phyloP scores from a whole-genome alignment of 2,113 vertebrate species.

The Mustelus asterias region DNA sequence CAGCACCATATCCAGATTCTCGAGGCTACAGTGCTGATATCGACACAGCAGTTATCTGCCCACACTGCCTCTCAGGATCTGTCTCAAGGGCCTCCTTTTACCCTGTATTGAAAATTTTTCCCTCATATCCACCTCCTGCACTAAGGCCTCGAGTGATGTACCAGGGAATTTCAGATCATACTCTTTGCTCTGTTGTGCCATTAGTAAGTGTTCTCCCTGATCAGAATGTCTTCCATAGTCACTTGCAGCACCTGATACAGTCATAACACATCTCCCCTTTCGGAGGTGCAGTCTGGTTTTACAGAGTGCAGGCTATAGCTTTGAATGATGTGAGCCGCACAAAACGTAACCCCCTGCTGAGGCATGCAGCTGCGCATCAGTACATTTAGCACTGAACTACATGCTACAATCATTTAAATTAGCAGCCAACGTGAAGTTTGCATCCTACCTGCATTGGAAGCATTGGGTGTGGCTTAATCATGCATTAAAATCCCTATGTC shows the following conservation, averaged over 20 bases:
- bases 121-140: not conserved
- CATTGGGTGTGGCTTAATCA: not conserved
- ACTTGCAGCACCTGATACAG: not conserved
- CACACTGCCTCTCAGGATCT: not conserved
- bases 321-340: not conserved
- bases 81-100: not conserved
- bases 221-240: not conserved
- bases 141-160: not conserved
- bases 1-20: not conserved
- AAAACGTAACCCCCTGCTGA: not conserved
- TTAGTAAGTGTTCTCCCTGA: not conserved
- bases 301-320: not conserved
- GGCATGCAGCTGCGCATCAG: not conserved
- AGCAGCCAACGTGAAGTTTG: not conserved
- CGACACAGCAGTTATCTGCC: not conserved
- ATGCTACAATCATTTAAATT: not conserved
- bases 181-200: not conserved
- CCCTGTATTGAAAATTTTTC: not conserved
- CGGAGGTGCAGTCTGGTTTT: not conserved
- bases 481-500: too few relatives aligned
- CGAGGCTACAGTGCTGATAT: not conserved
- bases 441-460: not conserved
- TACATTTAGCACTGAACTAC: not conserved
- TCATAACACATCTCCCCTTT: not conserved
- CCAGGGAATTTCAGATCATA: not conserved